Evolutionary conservation across 2,797 vertebrate genomes (phyloP).

Genomic region (Coranthus polyacanthus): DNA sequence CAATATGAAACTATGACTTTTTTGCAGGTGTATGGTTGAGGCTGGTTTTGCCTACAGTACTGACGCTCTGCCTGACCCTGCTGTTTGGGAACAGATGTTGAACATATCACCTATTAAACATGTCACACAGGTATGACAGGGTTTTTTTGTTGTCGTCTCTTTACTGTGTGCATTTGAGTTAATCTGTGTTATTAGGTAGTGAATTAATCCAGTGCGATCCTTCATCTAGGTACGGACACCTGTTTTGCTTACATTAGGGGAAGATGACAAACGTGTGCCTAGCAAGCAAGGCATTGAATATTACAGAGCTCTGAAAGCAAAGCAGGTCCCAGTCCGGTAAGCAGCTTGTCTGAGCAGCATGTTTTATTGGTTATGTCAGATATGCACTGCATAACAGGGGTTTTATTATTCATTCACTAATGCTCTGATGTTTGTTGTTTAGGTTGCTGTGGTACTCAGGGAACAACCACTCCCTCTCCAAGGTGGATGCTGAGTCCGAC

Average conservation of each 20-base stretch:
- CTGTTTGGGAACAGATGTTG: constrained; percentile 90
- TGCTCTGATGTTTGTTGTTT: constrained; percentile 43
- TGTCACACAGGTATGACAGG: constrained; percentile 79
- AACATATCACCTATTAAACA: constrained; percentile 91
- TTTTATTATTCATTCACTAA: constrained; percentile 28
- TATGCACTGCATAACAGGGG: background rate
- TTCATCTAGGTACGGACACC: constrained; percentile 90
- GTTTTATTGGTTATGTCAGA: constrained; percentile 16
- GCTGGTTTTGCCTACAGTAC: constrained; percentile 86
- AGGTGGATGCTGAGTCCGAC: constrained; percentile 94
- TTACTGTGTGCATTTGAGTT: background rate
- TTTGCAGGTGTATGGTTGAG: constrained; percentile 91
- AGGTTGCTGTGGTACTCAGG: constrained; percentile 95
- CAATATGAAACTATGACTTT: no score
- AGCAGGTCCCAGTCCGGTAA: constrained; percentile 90
- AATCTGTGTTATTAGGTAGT: background rate
- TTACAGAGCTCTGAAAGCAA: constrained; percentile 91
- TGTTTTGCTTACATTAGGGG: constrained; percentile 91
- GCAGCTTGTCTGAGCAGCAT: constrained; percentile 39
- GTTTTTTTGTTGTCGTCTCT: constrained; percentile 4
- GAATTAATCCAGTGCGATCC: constrained; percentile 9
- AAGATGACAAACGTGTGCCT: constrained; percentile 94
- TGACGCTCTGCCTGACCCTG: constrained; percentile 82
- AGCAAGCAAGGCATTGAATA: constrained; percentile 94
- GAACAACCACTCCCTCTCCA: constrained; percentile 92